Base-by-base conservation (phyloP, 2,113 vertebrate genomes). In the Upupa epops region DNA sequence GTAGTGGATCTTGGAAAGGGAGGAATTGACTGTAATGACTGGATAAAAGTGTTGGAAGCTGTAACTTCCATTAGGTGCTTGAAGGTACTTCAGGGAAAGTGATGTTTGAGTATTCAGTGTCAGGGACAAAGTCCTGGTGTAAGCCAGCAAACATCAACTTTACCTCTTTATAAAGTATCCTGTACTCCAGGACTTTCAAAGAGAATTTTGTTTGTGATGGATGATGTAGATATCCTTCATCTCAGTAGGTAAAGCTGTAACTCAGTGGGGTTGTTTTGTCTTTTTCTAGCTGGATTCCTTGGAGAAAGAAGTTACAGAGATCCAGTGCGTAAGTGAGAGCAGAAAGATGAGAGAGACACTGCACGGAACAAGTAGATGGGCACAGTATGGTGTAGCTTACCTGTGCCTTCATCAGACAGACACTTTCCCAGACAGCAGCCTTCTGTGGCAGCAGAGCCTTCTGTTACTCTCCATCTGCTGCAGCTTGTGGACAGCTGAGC, bases 231-330 rank as follows among this genome's bases (percentile, higher is more conserved):
- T 86, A 66, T 46, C 40, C 36, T 77, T 54, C 66, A 36, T 15
- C n/a, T 92, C 52, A 74, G 42, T 55, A 40, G 56, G 22, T 64
- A 46, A 81, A 83, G 58, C 11, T 25, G 10, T 34, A 83, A 81
- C 34, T 93, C 6, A 1, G 17, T 21, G 25, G 51, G 16, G 76
- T 85, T 16, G 74, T 85, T 87, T 56, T 90, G 12, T 90, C 37
- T 95, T 91, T 82, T 93, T 94, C 51, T 89, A 97, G 97, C 61
- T 94, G 97, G 97, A 78, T 70, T 90, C 15, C 96, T 98, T 2
- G 96, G 97, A 95, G 97, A 98, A 88, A 97, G 65, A 94, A 97
- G 97, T 89, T 94, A 97, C 90, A 95, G 95, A 93, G 97, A 96
- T 42, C 97, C 97, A 26, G 95, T 97, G 82, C 69, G 88, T 98